Evolutionary conservation across 1,140 invertebrate species (phyloP).

Genomic region (Dinoponera quadriceps): DNA sequence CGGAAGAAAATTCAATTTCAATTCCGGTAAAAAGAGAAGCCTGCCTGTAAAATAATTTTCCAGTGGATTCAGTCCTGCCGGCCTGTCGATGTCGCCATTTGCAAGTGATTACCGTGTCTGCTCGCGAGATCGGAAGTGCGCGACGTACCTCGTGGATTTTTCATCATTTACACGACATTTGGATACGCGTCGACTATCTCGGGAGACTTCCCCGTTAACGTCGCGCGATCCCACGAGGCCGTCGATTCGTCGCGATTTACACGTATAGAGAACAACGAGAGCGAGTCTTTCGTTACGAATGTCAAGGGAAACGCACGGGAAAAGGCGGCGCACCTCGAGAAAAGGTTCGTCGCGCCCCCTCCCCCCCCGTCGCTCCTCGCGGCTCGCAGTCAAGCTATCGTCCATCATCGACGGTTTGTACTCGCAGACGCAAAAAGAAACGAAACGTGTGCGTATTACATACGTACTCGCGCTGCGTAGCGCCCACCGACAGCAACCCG

Average conservation of each 20-base stretch:
- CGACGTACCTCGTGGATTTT: conserved; percentile 3
- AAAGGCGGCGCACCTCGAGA: not conserved
- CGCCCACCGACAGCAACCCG: not conserved
- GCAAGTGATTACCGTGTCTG: not conserved
- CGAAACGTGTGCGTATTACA: conserved; percentile 11
- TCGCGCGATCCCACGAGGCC: not conserved
- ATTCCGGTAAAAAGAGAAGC: too few species aligned
- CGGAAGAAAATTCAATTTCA: too few species aligned
- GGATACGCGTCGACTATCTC: conserved; percentile 11
- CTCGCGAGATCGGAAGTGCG: not conserved
- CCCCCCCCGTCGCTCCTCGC: conserved; percentile 20
- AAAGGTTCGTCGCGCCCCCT: not conserved
- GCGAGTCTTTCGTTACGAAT: conserved; percentile 29
- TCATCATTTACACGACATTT: conserved; percentile 8
- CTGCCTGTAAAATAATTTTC: too few species aligned
- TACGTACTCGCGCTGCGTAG: not conserved
- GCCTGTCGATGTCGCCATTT: not conserved
- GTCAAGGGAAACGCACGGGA: not conserved
- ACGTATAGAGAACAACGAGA: not conserved
- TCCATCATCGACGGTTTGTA: conserved; percentile 49
- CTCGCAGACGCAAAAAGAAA: conserved; percentile 28
- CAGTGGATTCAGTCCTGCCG: too few species aligned
- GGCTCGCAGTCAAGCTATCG: conserved; percentile 41
- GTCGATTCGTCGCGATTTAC: conserved; percentile 49
- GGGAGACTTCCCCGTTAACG: not conserved